Conservation (phyloP, 1,140 invertebrate genomes). For the Drosophila arizonae region DNA sequence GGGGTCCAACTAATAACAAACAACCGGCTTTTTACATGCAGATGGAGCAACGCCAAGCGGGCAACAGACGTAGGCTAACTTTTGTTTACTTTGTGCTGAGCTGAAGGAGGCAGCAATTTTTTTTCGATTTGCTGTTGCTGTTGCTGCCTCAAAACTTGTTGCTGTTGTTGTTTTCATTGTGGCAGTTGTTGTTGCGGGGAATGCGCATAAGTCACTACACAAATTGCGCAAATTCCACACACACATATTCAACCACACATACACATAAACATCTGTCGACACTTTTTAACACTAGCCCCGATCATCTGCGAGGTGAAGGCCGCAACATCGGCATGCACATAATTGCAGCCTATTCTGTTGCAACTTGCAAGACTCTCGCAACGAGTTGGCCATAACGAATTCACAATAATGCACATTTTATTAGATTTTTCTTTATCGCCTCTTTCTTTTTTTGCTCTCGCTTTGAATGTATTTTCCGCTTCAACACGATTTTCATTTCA, state of each 20-base stretch:
- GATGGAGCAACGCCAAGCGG: background rate
- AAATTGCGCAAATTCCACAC: constrained; percentile 75
- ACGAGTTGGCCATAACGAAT: constrained; percentile 64
- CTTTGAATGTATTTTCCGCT: constrained; percentile 73
- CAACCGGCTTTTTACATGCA: constrained; percentile 65
- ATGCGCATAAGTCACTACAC: constrained; percentile 72
- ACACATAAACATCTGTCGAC: constrained; percentile 62
- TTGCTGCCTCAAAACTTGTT: constrained; percentile 54
- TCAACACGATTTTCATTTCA: constrained; percentile 75
- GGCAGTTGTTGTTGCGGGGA: constrained; percentile 42
- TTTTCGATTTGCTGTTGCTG: constrained; percentile 22
- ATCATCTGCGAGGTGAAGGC: constrained; percentile 45
- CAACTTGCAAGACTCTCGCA: constrained; percentile 2
- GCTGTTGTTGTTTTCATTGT: constrained; percentile 20
- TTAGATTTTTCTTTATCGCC: constrained; percentile 48
- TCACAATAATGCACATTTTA: constrained; percentile 75
- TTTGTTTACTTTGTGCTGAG: constrained; percentile 65
- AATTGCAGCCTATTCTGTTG: constrained; percentile 44
- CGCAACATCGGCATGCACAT: constrained; percentile 46
- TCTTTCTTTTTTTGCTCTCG: constrained; percentile 18
- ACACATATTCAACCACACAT: constrained; percentile 16
- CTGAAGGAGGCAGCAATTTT: constrained; percentile 7
- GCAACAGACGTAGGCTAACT: constrained; percentile 33
- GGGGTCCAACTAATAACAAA: constrained; percentile 69
- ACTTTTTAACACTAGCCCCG: constrained; percentile 46